Base-by-base conservation (phyloP, 2,113 vertebrate species). In the Laterallus jamaicensis region DNA sequence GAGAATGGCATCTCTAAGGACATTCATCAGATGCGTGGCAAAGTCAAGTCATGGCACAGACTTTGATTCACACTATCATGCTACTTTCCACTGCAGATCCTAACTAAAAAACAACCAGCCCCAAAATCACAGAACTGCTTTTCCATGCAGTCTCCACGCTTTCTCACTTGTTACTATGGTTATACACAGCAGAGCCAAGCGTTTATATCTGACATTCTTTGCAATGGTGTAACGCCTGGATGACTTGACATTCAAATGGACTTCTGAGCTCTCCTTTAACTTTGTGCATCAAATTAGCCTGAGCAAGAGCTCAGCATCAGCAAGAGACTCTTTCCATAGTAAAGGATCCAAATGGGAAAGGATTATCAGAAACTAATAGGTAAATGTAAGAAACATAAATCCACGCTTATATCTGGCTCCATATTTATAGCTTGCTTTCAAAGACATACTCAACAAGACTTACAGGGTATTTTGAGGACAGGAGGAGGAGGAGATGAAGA, bases 21-120 rank as follows among this genome's bases (percentile, higher is more conserved):
- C 21, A 58, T 12, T 56, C 39, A 42, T 32, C 56, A n/a, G 10
- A 2, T 0, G 15, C 0, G 22, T n/a, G 39, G 56, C 50, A 32
- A 75, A 88, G 32, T 16, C 29, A 68, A 81, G 60, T 14, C 39
- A 19, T 42, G 35, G 74, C 40, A 78, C 35, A 35, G 59, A 4
- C 55, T 2, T 66, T 1, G 5, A 29, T 20, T 64, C 80, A 55
- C 59, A 20, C 20, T 18, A 49, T 50, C 40, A 6, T 1, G 31
- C 12, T 22, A 25, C 16, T 49, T 92, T 26, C 31, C 54, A 28
- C 67, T 44, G 42, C 9, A 35, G 19, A 21, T 7, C 40, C 67
- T 60, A 59, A 88, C 44, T 29, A 25, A 70, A 91, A 93, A 37
- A 5, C 17, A 78, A 13, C 14, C 42, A 50, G 10, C 22, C 22